Evolutionary conservation across 1,140 invertebrate genomes (phyloP), one percentile per base, ranked within the genome.

Genomic region (Dendrolimus punctatus): DNA sequence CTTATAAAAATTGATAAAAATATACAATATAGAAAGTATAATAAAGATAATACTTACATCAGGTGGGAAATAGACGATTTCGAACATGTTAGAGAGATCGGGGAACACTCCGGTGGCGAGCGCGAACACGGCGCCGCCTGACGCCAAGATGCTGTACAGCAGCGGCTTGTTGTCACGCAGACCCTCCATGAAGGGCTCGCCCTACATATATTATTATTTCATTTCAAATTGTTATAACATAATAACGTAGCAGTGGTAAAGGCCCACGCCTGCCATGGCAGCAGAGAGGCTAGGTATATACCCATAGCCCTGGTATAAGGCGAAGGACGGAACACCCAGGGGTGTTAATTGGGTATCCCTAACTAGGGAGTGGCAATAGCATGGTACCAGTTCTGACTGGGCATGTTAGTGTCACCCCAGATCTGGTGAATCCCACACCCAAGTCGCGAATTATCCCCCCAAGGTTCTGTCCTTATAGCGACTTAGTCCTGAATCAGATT

Each of bases 111-210:
- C 94, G 51, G 93, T 89, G 6, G 95, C 93, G 40, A 98, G 84
- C 23, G 91, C 90, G 49, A 97, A 80, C 45, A 98, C 93, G 10
- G 92, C 89, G 44, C 87, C 89, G 10, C 91, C 90, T 8, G 95
- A 95, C 45, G 91, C 88, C 8, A 95, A 45, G 44, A 99, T 90
- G 76, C 96, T 97, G 87, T 96, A 98, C 61, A 99, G 85, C 51
- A 99, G 88, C 37, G 96, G 92, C 70, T 94, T 95, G 87, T 99
- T 99, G 72, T 98, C 95, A 9, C 78, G 80, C 53, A 99, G 88
- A 87, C 96, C 96, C 83, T 99, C 97, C 99, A 99, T 99, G 70
- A 97, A 99, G 3, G 99, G 99, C 80, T 96, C 93, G 7, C 99
- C 98, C 97, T 99, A 73, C 2, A 36, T 5, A 51, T 53, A 5